phyloP scores from a whole-genome alignment of 2,797 vertebrate genomes.

The Kryptolebias ocellatus region DNA sequence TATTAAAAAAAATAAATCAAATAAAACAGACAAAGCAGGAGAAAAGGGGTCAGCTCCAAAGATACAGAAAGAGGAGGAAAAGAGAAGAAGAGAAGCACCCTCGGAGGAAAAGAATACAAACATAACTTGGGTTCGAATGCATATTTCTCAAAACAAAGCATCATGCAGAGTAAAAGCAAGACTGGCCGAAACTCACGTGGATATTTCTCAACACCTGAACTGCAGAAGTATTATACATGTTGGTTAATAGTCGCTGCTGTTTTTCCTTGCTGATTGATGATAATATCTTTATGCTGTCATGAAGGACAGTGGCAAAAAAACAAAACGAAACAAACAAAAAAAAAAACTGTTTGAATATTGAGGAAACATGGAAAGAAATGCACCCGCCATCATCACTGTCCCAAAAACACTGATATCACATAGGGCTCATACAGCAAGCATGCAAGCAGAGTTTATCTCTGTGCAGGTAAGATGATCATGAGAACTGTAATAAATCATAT shows the following conservation, averaged over 20 bases:
- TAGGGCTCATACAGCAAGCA: background rate
- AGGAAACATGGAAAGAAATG: conserved; percentile 30
- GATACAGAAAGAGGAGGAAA: conserved; percentile 47
- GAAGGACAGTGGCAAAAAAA: conserved; percentile 36
- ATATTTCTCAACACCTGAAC: conserved; percentile 74
- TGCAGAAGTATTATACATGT: conserved; percentile 79
- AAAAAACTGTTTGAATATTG: conserved; percentile 35
- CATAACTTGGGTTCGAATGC: conserved; percentile 78
- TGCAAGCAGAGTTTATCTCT: conserved; percentile 1
- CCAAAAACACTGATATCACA: conserved; percentile 11
- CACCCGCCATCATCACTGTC: background rate
- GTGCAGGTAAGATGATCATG: conserved; percentile 36
- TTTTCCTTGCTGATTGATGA: conserved; percentile 29
- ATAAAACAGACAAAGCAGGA: conserved; percentile 44
- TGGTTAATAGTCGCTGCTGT: conserved; percentile 47
- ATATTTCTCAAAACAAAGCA: conserved; percentile 82
- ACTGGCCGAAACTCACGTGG: conserved; percentile 78
- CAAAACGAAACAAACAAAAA: background rate
- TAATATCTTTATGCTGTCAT: conserved; percentile 20
- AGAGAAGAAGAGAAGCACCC: conserved; percentile 56
- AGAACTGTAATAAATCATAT: conserved; percentile 28
- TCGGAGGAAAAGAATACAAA: conserved; percentile 70
- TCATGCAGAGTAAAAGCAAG: conserved; percentile 86
- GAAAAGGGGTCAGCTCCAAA: conserved; percentile 70
- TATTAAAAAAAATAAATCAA: conserved; percentile 40